phyloP scores from a whole-genome alignment of 1,140 invertebrate species.

The Aphidius gifuensis region DNA sequence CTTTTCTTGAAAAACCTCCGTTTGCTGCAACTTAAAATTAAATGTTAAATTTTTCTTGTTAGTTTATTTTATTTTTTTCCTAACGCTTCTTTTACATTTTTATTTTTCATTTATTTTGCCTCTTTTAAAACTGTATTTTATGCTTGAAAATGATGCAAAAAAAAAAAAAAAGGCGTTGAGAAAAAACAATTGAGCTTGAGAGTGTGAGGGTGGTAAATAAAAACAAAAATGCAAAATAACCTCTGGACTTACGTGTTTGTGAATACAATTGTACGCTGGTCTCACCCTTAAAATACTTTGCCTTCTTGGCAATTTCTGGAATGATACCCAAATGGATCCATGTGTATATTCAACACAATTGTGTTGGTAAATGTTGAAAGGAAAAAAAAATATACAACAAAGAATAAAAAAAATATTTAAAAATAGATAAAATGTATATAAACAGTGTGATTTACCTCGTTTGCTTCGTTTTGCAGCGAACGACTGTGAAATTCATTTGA shows the following conservation, averaged over 20 bases:
- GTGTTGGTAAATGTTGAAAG: no score
- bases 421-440: no score
- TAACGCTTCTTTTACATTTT: not conserved
- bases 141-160: no score
- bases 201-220: not conserved
- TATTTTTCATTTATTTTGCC: not conserved
- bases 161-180: not conserved
- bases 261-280: constrained; percentile 48
- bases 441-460: constrained; percentile 37
- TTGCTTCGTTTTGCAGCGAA: constrained; percentile 32
- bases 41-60: constrained; percentile 25
- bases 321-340: constrained; percentile 23
- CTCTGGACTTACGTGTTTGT: constrained; percentile 48
- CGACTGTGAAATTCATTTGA: constrained; percentile 31
- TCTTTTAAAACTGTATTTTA: not conserved
- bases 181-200: constrained; percentile 14
- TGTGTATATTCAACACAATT: constrained; percentile 4
- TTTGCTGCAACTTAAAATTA: constrained; percentile 46
- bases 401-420: constrained; percentile 5
- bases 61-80: constrained; percentile 8
- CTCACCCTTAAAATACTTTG: constrained; percentile 45
- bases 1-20: constrained; percentile 45
- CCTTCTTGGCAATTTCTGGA: constrained; percentile 46
- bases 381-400: not conserved
- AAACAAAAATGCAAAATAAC: not conserved